Evolutionary conservation across 2,888 invertebrate genomes (phyloP).

Genomic region (Notodonta dromedarius): DNA sequence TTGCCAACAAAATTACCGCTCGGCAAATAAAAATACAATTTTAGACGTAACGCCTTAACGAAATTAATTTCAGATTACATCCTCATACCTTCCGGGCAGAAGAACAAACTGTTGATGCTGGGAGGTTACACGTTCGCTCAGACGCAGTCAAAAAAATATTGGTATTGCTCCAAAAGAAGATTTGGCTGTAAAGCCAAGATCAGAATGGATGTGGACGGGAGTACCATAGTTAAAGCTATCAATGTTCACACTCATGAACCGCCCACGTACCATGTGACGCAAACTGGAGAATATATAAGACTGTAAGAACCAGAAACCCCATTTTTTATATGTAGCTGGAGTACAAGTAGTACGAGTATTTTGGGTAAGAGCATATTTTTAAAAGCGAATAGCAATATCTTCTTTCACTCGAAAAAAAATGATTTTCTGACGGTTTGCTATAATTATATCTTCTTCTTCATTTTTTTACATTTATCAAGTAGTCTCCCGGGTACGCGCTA

Average conservation of each 20-base stretch:
- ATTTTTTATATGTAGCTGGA: too few species aligned
- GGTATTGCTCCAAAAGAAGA: conserved; percentile 35
- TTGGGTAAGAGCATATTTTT: too few species aligned
- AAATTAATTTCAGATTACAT: conserved; percentile 29
- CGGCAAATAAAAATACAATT: neutral
- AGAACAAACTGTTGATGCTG: conserved; percentile 33
- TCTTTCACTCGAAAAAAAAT: too few species aligned
- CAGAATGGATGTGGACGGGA: conserved; percentile 25
- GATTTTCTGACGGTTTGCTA: too few species aligned
- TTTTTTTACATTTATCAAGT: too few species aligned
- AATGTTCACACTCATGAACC: conserved; percentile 41
- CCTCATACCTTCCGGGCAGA: conserved; percentile 26
- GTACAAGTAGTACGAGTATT: too few species aligned
- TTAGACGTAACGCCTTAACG: neutral
- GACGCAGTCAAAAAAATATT: conserved; percentile 22
- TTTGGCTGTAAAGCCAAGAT: conserved; percentile 40
- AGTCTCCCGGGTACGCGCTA: too few species aligned
- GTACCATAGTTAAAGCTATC: conserved; percentile 24
- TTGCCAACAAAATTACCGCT: too few species aligned
- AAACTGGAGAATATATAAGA: conserved; percentile 32
- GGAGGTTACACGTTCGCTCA: conserved; percentile 43
- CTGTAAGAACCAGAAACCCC: conserved; percentile 1
- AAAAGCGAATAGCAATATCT: too few species aligned
- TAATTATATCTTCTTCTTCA: too few species aligned
- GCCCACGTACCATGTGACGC: conserved; percentile 33